phyloP scores from a whole-genome alignment of 2,797 vertebrate genomes.

The Falco rusticolus region DNA sequence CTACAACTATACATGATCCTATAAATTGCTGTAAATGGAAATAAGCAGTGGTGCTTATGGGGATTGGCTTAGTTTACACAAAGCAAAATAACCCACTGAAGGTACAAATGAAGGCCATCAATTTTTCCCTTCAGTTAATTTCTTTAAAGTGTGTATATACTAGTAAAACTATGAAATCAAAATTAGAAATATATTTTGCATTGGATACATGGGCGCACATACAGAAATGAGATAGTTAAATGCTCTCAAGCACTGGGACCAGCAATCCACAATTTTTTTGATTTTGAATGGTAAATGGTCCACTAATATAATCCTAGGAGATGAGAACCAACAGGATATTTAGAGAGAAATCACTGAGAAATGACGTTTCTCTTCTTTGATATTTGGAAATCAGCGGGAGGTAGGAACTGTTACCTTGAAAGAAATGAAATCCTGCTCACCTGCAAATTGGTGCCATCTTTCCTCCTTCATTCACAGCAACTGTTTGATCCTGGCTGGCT shows the following conservation, averaged over 20 bases:
- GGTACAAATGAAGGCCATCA: background rate
- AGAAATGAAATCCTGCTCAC: background rate
- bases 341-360: background rate
- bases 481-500: background rate
- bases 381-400: background rate
- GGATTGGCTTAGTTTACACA: background rate
- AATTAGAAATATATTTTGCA: background rate
- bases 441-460: background rate
- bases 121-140: background rate
- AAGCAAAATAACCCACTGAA: background rate
- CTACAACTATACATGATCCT: background rate
- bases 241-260: background rate
- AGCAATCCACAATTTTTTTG: background rate
- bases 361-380: background rate
- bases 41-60: background rate
- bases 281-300: background rate
- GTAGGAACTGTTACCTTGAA: background rate
- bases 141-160: background rate
- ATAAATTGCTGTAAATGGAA: slow-evolving; percentile 17
- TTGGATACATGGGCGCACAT: background rate
- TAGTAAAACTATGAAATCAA: background rate
- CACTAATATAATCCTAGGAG: background rate
- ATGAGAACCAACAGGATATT: background rate
- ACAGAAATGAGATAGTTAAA: background rate
- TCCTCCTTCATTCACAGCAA: background rate